Percentiles rank a stretch among this genome's conserved stretches.
These are phyloP conservation scores for Chlorospingus semifuscus DNA, from an alignment of 2,797 vertebrate genomes.

Conservation along the genomic window DNA sequence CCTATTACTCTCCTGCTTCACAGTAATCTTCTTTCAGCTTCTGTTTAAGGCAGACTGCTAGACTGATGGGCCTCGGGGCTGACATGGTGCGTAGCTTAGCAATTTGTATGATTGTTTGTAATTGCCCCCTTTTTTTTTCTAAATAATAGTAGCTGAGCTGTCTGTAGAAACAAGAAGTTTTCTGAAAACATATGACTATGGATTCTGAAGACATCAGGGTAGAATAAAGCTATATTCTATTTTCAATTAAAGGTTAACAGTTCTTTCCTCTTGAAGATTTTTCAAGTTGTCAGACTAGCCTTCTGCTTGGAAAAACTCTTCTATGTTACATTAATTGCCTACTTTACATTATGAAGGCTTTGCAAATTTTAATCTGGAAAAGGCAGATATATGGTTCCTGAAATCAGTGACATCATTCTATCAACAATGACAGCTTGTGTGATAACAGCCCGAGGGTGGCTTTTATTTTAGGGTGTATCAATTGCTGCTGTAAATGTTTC, in stretches of 20 bases:
- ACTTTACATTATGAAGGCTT: rapidly evolving
- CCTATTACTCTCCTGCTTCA: neutral
- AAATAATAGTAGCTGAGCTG: neutral
- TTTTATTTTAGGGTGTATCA: neutral
- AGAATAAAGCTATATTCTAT: neutral
- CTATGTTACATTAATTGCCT: neutral
- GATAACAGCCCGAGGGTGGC: neutral
- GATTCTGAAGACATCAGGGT: neutral
- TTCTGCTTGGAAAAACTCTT: neutral
- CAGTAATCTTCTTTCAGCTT: neutral
- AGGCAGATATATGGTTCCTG: neutral
- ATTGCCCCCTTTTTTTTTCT: neutral
- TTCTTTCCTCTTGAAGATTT: neutral
- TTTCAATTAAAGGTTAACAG: neutral
- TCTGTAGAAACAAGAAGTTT: neutral
- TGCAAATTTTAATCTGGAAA: neutral
- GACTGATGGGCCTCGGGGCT: neutral
- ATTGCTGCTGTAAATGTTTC: neutral
- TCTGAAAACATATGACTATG: neutral
- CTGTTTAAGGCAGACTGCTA: neutral
- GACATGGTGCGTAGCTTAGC: neutral
- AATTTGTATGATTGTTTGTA: neutral
- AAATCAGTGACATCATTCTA: neutral
- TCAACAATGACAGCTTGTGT: neutral
- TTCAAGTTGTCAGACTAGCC: neutral